Conservation (phyloP, 1,140 invertebrate genomes). For the Tachypleus tridentatus region DNA sequence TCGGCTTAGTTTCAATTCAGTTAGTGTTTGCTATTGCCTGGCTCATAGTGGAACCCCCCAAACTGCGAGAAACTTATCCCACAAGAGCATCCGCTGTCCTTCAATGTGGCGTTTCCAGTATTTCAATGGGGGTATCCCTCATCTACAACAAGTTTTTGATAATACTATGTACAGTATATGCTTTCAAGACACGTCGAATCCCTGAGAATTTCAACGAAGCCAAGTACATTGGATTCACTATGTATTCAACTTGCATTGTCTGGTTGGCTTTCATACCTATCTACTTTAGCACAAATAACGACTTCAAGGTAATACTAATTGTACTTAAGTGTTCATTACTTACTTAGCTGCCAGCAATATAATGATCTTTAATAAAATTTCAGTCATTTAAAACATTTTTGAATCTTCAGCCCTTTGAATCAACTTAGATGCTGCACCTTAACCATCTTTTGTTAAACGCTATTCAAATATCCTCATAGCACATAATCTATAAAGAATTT, state of each 20-base stretch:
- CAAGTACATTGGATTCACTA: constrained; percentile 56
- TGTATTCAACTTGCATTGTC: constrained; percentile 62
- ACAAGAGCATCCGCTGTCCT: constrained; percentile 42
- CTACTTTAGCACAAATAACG: constrained; percentile 52
- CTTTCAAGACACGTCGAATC: constrained; percentile 57
- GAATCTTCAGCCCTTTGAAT: too few species aligned
- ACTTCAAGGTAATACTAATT: constrained; percentile 40
- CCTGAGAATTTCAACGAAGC: constrained; percentile 62
- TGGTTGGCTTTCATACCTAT: constrained; percentile 60
- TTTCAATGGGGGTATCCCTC: constrained; percentile 56
- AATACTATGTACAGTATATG: constrained; percentile 56
- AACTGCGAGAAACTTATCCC: constrained; percentile 42
- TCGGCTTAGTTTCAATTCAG: constrained; percentile 47
- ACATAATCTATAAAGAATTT: too few species aligned
- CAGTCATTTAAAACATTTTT: too few species aligned
- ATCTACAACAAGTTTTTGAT: constrained; percentile 61
- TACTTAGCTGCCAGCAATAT: too few species aligned
- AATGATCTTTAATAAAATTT: too few species aligned
- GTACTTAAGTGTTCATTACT: background rate
- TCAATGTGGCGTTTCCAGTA: constrained; percentile 54
- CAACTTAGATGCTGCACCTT: too few species aligned
- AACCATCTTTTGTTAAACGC: too few species aligned
- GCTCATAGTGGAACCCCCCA: constrained; percentile 51
- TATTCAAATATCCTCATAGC: too few species aligned
- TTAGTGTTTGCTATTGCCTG: constrained; percentile 48